These are phyloP conservation scores for Microctonus brassicae DNA, from an alignment of 2,888 invertebrate genomes.

Conservation along the genomic window DNA sequence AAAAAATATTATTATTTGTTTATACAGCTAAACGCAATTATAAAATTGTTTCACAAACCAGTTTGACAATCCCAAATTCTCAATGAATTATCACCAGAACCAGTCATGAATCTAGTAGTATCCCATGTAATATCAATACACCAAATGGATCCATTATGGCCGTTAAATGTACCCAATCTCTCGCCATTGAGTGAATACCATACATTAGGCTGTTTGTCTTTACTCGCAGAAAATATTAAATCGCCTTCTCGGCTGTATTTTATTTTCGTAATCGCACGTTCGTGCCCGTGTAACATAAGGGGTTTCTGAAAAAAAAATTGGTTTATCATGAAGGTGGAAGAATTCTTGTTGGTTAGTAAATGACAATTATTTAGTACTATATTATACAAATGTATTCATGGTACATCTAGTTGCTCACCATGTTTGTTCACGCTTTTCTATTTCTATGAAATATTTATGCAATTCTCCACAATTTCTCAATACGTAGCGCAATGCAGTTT, in stretches of 20 bases:
- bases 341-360: too few relatives aligned
- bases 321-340: too few relatives aligned
- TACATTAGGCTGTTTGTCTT: slow-evolving; percentile 95
- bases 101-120: slow-evolving; percentile 88
- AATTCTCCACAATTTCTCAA: too few relatives aligned
- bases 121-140: slow-evolving; percentile 98
- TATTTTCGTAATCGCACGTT: slow-evolving; percentile 98
- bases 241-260: slow-evolving; percentile 99
- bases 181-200: slow-evolving; percentile 99
- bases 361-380: too few relatives aligned
- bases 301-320: slow-evolving; percentile 93
- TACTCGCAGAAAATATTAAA: slow-evolving; percentile 94
- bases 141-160: slow-evolving; percentile 98
- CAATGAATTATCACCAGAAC: slow-evolving; percentile 94
- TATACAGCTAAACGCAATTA: too few relatives aligned
- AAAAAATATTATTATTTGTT: too few relatives aligned
- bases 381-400: too few relatives aligned
- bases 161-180: slow-evolving; percentile 94
- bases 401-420: too few relatives aligned
- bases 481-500: too few relatives aligned
- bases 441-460: too few relatives aligned
- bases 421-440: too few relatives aligned
- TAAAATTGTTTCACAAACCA: slow-evolving; percentile 60
- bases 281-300: slow-evolving; percentile 97
- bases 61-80: slow-evolving; percentile 94